Evolutionary conservation across 2,113 vertebrate species (phyloP).

Genomic region (Gavia stellata): DNA sequence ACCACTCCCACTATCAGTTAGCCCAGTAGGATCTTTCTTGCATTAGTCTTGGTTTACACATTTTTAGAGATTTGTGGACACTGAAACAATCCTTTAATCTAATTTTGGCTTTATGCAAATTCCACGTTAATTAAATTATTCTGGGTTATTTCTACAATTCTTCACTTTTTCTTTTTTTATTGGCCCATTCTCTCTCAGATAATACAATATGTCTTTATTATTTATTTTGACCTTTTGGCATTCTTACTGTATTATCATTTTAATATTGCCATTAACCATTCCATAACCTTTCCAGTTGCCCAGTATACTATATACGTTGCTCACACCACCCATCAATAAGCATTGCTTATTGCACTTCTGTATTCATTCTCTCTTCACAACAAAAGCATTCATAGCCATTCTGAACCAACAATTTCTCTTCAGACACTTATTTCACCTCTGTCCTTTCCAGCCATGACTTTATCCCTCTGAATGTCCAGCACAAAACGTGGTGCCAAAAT

Average conservation of each 20-base stretch:
- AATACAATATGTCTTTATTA: not conserved
- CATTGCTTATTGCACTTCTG: not conserved
- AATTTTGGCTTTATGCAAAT: not conserved
- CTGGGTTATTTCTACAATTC: not conserved
- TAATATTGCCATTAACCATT: constrained; percentile 39
- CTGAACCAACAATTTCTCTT: not conserved
- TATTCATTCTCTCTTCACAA: not conserved
- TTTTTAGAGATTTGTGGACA: not conserved
- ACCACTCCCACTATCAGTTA: not conserved
- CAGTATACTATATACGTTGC: not conserved
- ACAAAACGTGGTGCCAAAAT: not conserved
- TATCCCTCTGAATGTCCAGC: not conserved
- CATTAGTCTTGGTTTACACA: not conserved
- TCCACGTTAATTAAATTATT: not conserved
- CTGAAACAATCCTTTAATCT: not conserved
- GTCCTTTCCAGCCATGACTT: not conserved
- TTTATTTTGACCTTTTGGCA: constrained; percentile 3
- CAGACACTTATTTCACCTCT: not conserved
- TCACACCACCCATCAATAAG: not conserved
- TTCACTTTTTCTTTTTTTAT: not conserved
- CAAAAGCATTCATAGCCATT: not conserved
- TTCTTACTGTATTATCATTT: not conserved
- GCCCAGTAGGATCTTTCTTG: not conserved
- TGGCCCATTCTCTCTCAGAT: not conserved
- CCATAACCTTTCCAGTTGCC: constrained; percentile 26